Conservation (phyloP, 2,888 invertebrate genomes). For the Caenorhabditis sulstoni region DNA sequence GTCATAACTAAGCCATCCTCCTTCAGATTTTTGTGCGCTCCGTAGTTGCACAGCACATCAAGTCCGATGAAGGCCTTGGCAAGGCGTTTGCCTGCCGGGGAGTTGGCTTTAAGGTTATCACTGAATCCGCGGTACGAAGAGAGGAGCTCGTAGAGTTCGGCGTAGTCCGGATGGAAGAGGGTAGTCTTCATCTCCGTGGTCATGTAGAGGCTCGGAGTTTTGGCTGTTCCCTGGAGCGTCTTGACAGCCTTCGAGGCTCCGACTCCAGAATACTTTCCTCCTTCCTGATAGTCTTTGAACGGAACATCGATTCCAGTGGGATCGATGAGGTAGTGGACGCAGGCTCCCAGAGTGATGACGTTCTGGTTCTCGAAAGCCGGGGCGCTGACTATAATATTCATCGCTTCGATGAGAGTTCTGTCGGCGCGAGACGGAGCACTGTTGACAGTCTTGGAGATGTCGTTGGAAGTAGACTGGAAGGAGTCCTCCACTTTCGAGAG, state of each 20-base stretch:
- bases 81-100: constrained; percentile 2
- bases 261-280: constrained; percentile 31
- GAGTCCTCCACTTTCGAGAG: constrained; percentile 37
- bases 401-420: constrained; percentile 31
- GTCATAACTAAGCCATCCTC: constrained; percentile 33
- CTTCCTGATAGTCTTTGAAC: constrained; percentile 5
- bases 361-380: constrained; percentile 39
- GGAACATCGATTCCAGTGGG: background rate
- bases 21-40: constrained; percentile 18
- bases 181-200: constrained; percentile 46
- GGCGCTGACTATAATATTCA: constrained; percentile 38
- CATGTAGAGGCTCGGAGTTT: constrained; percentile 45
- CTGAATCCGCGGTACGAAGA: constrained; percentile 7
- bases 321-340: constrained; percentile 43
- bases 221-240: constrained; percentile 24
- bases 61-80: constrained; percentile 33
- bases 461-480: constrained; percentile 48
- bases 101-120: constrained; percentile 5
- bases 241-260: constrained; percentile 51
- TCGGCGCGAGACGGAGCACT: constrained; percentile 15
- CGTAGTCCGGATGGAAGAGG: constrained; percentile 41
- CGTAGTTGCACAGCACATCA: constrained; percentile 24
- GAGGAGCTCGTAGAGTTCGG: constrained; percentile 14
- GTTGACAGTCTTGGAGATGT: constrained; percentile 36
- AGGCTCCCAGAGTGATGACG: constrained; percentile 33